These are phyloP conservation scores for Thyatira batis DNA, from an alignment of 2,888 invertebrate genomes.

Conservation along the genomic window DNA sequence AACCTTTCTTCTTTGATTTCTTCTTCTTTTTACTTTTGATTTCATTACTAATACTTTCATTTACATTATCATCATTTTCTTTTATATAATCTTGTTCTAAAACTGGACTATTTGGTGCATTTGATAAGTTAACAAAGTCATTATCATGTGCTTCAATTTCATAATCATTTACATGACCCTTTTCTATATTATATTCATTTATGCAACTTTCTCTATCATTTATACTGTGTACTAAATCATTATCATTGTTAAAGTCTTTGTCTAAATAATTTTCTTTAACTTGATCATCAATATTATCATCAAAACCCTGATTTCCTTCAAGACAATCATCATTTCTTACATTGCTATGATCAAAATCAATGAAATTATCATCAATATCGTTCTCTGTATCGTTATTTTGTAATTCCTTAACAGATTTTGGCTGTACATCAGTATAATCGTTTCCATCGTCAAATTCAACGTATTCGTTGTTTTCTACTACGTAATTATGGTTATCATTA, in stretches of 20 bases:
- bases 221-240: background rate
- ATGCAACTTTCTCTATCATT: background rate
- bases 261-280: background rate
- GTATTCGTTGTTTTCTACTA: constrained; percentile 9
- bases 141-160: background rate
- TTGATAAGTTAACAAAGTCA: background rate
- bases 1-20: constrained; percentile 40
- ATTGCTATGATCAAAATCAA: constrained; percentile 1
- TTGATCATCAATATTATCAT: too few species aligned
- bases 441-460: constrained; percentile 9
- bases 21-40: constrained; percentile 27
- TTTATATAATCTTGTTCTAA: background rate
- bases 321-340: background rate
- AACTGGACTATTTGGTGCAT: background rate
- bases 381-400: background rate
- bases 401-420: background rate
- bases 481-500: constrained; percentile 9
- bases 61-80: constrained; percentile 8
- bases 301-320: background rate
- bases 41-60: constrained; percentile 7
- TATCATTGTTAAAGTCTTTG: background rate
- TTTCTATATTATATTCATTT: too few species aligned
- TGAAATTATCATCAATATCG: constrained; percentile 16
- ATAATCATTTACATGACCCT: background rate
- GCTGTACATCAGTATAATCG: background rate